Base-by-base conservation (phyloP, 2,113 vertebrate genomes). In the Pomatorhinus ruficollis region DNA sequence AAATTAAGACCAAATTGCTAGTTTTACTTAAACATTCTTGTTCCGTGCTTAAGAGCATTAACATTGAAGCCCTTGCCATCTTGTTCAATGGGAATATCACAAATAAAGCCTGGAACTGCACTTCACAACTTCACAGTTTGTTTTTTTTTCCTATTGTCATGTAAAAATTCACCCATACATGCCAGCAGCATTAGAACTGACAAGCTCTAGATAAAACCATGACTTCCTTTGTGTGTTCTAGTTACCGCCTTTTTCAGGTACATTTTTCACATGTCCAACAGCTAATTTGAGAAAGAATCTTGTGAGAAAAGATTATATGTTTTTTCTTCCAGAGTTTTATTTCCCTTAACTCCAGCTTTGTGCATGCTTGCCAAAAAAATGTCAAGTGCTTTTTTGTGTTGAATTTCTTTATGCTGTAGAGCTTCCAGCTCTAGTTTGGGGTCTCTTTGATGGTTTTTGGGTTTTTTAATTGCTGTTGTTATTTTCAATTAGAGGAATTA, bases 401-500 rank as follows among this genome's bases (percentile, higher is more conserved):
- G 21, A 65, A 60, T 81, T 69, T 15, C 7, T 54, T 89, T 35
- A 5, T 39, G 5, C 21, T 60, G 8, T 33, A 59, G 5, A 42
- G 3, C 11, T 87, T 81, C 28, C 50, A 56, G 23, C 6, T 60
- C 11, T 40, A n/a, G 9, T 37, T 40, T 27, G 2, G 0, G 14
- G 6, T 45, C 6, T 65, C 28, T 40, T 27, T 50, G 15, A 39
- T 47, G 2, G 0, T 10, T 45, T 52, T 40, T 8, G 2, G 0
- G 1, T n/a, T 74, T 61, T 66, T 40, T 9, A 19, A 25, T 33
- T 60, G 11, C 25, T n/a, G 5, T 23, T 16, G 3, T 28, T 37
- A 25, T n/a, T 81, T 86, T 85, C 31, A 53, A 31, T 30, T 40
- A 50, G 27, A 40, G 2, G 1, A 5, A 40, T 68, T 53, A 37